Evolutionary conservation across 2,113 vertebrate species (phyloP).

Genomic region (Sander lucioperca): DNA sequence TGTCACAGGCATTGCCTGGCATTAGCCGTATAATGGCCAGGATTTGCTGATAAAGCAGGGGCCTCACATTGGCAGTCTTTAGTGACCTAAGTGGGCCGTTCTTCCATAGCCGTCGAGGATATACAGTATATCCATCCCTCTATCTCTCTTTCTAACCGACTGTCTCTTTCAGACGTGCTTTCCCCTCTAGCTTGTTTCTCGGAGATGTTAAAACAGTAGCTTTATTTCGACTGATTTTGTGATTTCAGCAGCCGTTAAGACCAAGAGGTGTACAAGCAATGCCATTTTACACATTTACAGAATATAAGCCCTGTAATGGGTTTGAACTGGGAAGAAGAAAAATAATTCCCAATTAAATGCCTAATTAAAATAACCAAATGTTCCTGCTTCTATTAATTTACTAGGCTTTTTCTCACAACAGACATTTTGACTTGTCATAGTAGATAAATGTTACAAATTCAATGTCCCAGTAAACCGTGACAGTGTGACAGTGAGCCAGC

Average conservation of each 20-base stretch:
- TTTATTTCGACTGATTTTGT: slow-evolving; percentile 10
- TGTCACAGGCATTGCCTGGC: slow-evolving; percentile 78
- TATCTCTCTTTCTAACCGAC: slow-evolving; percentile 37
- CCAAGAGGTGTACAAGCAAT: neutral
- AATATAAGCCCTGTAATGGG: neutral
- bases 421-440: neutral
- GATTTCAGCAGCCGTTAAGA: neutral
- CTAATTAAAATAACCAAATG: neutral
- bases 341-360: neutral
- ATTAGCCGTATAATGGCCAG: slow-evolving; percentile 81
- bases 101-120: slow-evolving; percentile 71
- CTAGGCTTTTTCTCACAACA: neutral
- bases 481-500: neutral
- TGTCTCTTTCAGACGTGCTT: slow-evolving; percentile 36
- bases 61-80: slow-evolving; percentile 76
- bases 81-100: slow-evolving; percentile 75
- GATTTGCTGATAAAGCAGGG: slow-evolving; percentile 84
- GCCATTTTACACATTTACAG: neutral
- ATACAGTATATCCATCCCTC: slow-evolving; percentile 68
- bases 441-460: neutral
- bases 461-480: neutral
- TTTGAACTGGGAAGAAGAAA: neutral
- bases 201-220: neutral
- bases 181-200: slow-evolving; percentile 28
- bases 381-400: neutral